A percentile compares a stretch with the other conserved stretches of the same genome.
Conservation (phyloP, 2,113 vertebrate species). For the Trogon melanurus region DNA sequence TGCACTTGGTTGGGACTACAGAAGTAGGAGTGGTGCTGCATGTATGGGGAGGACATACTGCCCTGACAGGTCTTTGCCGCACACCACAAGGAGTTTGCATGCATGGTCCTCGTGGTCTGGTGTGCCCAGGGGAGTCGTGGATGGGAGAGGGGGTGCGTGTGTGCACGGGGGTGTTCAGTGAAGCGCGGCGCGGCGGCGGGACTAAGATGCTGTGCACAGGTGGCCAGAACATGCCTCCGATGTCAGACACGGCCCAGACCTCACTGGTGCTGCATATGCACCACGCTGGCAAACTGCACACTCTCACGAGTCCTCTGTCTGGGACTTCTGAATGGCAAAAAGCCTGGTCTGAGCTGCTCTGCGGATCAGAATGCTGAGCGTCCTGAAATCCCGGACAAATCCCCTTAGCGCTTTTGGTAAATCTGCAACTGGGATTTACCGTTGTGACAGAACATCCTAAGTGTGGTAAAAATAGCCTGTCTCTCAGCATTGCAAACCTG, state of each 20-base stretch:
- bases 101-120: background rate
- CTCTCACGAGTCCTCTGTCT: background rate
- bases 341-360: constrained; percentile 38
- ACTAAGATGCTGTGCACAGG: background rate
- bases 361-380: constrained; percentile 1
- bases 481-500: constrained; percentile 2
- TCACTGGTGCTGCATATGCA: accelerated
- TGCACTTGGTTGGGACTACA: background rate
- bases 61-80: background rate
- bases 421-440: constrained; percentile 51
- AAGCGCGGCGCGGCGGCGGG: accelerated
- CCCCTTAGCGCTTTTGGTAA: constrained; percentile 49
- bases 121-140: accelerated
- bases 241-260: background rate
- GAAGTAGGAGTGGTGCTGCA: background rate
- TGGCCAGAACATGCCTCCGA: background rate
- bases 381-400: constrained; percentile 63
- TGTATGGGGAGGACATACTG: accelerated
- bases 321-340: constrained; percentile 46
- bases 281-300: background rate
- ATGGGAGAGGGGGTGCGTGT: accelerated
- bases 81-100: background rate
- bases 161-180: accelerated
- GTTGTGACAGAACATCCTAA: constrained; percentile 34
- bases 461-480: constrained; percentile 55